Percentiles rank a stretch among this genome's conserved stretches.
phyloP scores from a whole-genome alignment of 2,113 vertebrate species.

The Tapirus terrestris region DNA sequence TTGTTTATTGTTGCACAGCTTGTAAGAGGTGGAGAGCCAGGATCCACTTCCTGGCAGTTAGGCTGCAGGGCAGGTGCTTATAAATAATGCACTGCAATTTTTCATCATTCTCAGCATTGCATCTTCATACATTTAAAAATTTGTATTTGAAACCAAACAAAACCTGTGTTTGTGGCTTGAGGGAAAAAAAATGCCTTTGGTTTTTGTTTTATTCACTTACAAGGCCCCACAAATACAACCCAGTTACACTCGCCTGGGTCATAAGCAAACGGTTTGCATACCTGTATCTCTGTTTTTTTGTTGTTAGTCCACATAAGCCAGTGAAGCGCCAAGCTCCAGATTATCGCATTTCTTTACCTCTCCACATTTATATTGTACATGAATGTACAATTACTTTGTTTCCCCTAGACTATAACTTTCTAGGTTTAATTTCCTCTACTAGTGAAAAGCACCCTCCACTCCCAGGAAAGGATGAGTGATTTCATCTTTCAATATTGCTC shows the following conservation, averaged over 20 bases:
- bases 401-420: background rate
- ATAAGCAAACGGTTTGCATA: background rate
- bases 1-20: background rate
- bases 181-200: background rate
- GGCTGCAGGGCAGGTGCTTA: background rate
- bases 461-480: background rate
- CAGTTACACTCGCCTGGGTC: background rate
- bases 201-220: background rate
- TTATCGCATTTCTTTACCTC: background rate
- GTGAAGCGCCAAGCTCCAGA: background rate
- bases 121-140: background rate
- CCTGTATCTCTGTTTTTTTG: background rate
- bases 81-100: background rate
- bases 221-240: background rate
- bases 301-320: background rate
- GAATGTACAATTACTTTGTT: background rate
- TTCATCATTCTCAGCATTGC: background rate
- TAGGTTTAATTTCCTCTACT: background rate
- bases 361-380: background rate
- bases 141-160: background rate
- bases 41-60: background rate
- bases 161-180: background rate
- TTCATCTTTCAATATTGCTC: background rate
- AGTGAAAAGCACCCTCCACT: background rate
- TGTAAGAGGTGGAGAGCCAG: background rate